Conservation (phyloP, 2,888 invertebrate genomes). For the Spialia ferax region DNA sequence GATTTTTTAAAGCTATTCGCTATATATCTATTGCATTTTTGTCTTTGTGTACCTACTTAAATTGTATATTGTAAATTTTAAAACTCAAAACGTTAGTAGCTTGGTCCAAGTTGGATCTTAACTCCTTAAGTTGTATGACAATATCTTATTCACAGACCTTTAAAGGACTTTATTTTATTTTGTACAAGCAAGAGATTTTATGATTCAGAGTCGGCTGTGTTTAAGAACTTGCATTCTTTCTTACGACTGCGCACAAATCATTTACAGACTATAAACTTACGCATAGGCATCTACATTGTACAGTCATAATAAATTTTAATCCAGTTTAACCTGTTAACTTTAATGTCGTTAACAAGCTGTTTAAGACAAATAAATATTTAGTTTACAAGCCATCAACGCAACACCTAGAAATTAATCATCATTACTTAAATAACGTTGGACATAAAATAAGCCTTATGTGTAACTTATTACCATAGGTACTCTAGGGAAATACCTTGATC, state of each 20-base stretch:
- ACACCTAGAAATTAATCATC: background rate
- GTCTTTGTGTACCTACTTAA: background rate
- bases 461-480: too few relatives aligned
- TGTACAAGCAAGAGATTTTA: slow-evolving; percentile 66
- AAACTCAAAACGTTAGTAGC: slow-evolving; percentile 3
- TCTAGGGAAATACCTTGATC: too few relatives aligned
- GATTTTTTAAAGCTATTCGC: too few relatives aligned
- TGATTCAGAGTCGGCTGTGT: slow-evolving; percentile 58
- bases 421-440: too few relatives aligned
- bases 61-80: slow-evolving; percentile 3
- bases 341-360: background rate
- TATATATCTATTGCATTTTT: too few relatives aligned
- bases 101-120: too few relatives aligned
- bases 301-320: background rate
- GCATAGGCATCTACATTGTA: slow-evolving; percentile 14
- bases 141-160: slow-evolving; percentile 60
- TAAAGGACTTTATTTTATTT: slow-evolving; percentile 64
- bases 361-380: background rate
- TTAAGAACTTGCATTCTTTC: slow-evolving; percentile 25
- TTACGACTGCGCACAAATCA: slow-evolving; percentile 21
- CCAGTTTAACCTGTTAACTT: slow-evolving; percentile 6
- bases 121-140: slow-evolving; percentile 3
- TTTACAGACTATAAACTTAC: slow-evolving; percentile 7
- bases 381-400: background rate
- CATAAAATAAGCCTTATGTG: too few relatives aligned